Conservation (phyloP, 2,113 vertebrate species). For the Ahaetulla prasina region DNA sequence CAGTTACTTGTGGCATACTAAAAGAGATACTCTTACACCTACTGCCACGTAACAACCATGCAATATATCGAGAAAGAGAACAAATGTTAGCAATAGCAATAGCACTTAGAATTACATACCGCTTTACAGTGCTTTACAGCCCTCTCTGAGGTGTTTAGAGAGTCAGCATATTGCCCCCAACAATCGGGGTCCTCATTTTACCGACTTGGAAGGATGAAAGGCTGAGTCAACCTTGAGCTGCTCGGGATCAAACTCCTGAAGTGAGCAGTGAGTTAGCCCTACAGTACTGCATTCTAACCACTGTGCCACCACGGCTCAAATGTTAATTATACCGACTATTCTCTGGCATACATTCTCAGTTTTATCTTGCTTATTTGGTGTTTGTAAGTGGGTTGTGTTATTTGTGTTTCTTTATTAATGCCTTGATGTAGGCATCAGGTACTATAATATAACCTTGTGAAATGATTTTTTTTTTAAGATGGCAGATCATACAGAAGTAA, state of each 20-base stretch:
- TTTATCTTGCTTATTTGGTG: background rate
- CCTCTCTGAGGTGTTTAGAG: too few species aligned
- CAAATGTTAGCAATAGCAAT: background rate
- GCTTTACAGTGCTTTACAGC: too few species aligned
- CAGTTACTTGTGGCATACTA: background rate
- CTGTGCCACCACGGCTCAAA: background rate
- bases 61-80: background rate
- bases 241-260: too few species aligned
- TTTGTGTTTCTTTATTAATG: background rate
- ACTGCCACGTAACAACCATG: background rate
- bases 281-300: too few species aligned
- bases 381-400: background rate
- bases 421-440: background rate
- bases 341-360: background rate
- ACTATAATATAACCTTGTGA: background rate
- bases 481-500: conserved; percentile 90
- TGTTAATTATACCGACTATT: background rate
- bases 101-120: too few species aligned
- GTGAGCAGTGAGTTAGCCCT: too few species aligned
- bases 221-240: too few species aligned
- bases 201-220: too few species aligned
- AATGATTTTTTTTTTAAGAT: conserved; percentile 74
- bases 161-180: too few species aligned
- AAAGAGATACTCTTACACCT: background rate
- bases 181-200: too few species aligned